Evolutionary conservation across 2,113 vertebrate species (phyloP).

Genomic region (Strigops habroptila): DNA sequence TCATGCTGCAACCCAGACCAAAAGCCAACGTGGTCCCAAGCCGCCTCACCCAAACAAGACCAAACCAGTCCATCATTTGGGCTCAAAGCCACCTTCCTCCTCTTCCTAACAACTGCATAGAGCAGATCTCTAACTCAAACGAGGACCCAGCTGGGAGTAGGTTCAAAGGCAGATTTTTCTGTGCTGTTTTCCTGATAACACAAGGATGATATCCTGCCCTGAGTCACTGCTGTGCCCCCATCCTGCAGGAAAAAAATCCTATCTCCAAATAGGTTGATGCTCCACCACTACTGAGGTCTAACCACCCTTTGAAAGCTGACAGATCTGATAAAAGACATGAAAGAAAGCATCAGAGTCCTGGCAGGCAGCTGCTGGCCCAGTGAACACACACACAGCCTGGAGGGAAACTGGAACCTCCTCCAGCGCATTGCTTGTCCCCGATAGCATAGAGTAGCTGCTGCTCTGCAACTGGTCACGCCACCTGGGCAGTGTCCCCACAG

Average conservation of each 20-base stretch:
- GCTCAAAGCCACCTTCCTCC: background rate
- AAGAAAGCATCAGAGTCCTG: background rate
- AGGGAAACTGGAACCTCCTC: background rate
- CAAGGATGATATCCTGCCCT: background rate
- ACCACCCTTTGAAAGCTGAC: background rate
- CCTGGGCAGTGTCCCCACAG: fast-evolving
- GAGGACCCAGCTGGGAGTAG: background rate
- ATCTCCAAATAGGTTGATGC: background rate
- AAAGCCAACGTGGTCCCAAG: fast-evolving
- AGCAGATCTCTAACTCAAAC: background rate
- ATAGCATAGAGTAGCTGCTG: background rate
- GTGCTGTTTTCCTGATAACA: background rate
- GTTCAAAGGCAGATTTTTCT: constrained; percentile 5
- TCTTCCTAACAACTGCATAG: background rate
- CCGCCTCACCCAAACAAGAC: background rate
- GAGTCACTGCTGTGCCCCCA: background rate
- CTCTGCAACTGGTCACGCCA: fast-evolving
- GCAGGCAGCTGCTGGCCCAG: constrained; percentile 1
- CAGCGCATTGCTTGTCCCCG: background rate
- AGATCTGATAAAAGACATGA: constrained; percentile 22
- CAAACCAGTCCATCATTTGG: background rate
- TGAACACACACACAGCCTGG: background rate
- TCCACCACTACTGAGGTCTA: constrained; percentile 1
- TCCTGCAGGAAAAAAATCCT: background rate
- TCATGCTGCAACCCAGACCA: background rate